Conservation (phyloP, 2,888 invertebrate species). For the Polydesmus complanatus region DNA sequence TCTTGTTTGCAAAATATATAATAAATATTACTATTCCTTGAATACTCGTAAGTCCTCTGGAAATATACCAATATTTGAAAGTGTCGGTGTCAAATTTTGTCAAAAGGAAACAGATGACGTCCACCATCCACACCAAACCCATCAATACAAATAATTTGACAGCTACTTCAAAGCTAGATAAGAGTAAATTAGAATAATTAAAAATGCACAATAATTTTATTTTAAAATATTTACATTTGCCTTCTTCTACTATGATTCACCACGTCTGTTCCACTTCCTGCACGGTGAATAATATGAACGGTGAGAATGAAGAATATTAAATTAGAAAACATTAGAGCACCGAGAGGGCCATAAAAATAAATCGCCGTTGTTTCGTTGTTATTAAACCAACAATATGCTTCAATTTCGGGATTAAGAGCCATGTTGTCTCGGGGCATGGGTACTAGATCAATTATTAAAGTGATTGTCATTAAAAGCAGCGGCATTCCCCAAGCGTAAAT, state of each 20-base stretch:
- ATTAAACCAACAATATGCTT: background rate
- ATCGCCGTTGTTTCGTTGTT: background rate
- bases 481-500: background rate
- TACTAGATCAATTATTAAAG: background rate
- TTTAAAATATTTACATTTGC: background rate
- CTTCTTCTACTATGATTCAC: background rate
- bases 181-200: background rate
- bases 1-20: background rate
- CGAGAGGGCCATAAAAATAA: background rate
- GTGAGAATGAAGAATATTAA: background rate
- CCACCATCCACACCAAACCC: background rate
- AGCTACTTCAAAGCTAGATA: background rate
- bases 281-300: background rate
- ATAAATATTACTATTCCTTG: background rate
- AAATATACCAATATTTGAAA: background rate
- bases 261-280: background rate
- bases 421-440: background rate
- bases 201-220: background rate
- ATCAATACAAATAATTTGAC: background rate
- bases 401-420: background rate
- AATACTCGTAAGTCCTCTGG: background rate
- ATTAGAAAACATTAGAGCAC: background rate
- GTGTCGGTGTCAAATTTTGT: background rate
- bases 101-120: background rate
- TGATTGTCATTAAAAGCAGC: background rate